Conservation (phyloP, 2,113 vertebrate genomes). For the Laticauda colubrina region DNA sequence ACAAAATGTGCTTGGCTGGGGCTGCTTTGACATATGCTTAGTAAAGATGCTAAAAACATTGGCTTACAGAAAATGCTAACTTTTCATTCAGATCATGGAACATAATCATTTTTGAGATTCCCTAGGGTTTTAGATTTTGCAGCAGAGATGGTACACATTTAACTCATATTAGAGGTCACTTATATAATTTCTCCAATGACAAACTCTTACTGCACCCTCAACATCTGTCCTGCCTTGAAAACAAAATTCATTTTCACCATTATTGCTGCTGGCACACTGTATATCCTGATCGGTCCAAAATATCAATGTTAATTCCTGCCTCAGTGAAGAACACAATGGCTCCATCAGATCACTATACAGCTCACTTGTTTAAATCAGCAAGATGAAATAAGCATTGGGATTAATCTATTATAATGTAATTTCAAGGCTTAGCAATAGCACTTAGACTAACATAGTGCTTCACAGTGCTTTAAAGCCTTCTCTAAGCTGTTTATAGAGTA, state of each 20-base stretch:
- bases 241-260: neutral
- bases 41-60: conserved; percentile 30
- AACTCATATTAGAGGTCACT: neutral
- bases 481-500: too few relatives aligned
- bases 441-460: too few relatives aligned
- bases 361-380: neutral
- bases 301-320: neutral
- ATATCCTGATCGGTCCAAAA: neutral
- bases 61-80: neutral
- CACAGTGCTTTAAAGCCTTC: too few relatives aligned
- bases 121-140: neutral
- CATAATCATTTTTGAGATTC: neutral
- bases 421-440: neutral
- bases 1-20: neutral
- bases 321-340: neutral
- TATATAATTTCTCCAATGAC: neutral
- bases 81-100: neutral
- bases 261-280: neutral
- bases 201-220: neutral
- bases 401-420: neutral
- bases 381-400: neutral
- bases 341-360: neutral
- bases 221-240: neutral
- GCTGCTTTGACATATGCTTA: conserved; percentile 14
- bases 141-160: neutral